Evolutionary conservation across 2,113 vertebrate species (phyloP).

Genomic region (Caloenas nicobarica): DNA sequence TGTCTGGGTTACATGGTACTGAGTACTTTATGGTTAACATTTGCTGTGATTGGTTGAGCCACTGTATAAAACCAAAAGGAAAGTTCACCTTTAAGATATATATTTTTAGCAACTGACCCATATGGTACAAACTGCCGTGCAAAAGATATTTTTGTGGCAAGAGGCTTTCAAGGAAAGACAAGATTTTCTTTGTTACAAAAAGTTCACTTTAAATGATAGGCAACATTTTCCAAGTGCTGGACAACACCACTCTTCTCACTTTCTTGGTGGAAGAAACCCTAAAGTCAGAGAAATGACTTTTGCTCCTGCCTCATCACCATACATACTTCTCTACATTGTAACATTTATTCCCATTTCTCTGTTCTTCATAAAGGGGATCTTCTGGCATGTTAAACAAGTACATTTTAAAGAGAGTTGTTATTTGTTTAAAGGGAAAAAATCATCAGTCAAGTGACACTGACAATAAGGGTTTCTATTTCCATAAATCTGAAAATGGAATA

Average conservation of each 20-base stretch:
- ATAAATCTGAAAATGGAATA: background rate
- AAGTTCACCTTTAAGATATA: background rate
- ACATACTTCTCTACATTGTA: background rate
- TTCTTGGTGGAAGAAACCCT: background rate
- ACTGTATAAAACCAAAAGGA: background rate
- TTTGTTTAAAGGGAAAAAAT: background rate
- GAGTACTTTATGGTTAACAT: constrained; percentile 4
- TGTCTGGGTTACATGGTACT: background rate
- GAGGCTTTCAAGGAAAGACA: background rate
- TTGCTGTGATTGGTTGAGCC: constrained; percentile 38
- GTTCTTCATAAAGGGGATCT: background rate
- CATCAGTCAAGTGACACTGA: background rate
- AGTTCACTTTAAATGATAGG: background rate
- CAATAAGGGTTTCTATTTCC: background rate
- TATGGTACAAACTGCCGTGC: background rate
- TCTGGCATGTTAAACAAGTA: background rate
- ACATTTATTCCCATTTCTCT: background rate
- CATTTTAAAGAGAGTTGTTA: background rate
- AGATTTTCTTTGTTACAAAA: background rate
- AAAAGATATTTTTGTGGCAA: constrained; percentile 6
- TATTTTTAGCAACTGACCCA: constrained; percentile 46
- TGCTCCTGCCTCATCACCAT: background rate
- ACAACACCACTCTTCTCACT: background rate
- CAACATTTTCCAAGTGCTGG: background rate
- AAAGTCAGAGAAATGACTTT: background rate